Evolutionary conservation across 2,888 invertebrate genomes (phyloP), one percentile per base, ranked within the genome.

Genomic region (Apodemia hepburni): DNA sequence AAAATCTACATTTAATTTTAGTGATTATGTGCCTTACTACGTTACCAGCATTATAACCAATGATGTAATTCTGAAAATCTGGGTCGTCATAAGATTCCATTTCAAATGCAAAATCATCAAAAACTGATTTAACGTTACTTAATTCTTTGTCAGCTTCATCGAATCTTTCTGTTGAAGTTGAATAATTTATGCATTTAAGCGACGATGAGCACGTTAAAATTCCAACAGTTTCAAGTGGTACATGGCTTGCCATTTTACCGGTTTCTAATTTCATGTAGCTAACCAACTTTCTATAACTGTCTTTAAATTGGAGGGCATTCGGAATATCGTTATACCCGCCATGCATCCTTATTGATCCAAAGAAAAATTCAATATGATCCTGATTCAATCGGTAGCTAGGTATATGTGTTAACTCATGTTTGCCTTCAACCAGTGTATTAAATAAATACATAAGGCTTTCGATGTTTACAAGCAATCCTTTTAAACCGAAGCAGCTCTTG

Each of bases 311-410:
- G 51, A 11, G 67, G 63, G 62, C 66, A 60, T 66, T 68, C 4
- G 69, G 69, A 47, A 69, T 70, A 66, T 70, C 64, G 62, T 70
- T 70, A 54, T 66, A 59, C 1, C 72, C 69, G 11, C 69, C 68
- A 63, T 71, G 64, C 54, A 59, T 66, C 3, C 70, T 58, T 27
- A 71, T 64, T 9, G 33, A 15, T 0, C 69, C 66, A 60, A 72
- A 70, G 33, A 72, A 67, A 15, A 69, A 18, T 61, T 69, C 65
- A 11, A 68, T 35, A 38, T 68, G 68, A 42, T 69, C 68, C 47
- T 68, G 66, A 17, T 64, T 63, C 9, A 65, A 27, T 11, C 60
- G 45, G 47, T 68, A 65, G 6, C 61, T 64, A 18, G 62, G 18
- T 8, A 68, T 29, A 60, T 47, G 42, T 3, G 17, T 47, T 27